These are phyloP conservation scores for Oceanites oceanicus DNA, from an alignment of 2,113 vertebrate genomes.

Conservation along the genomic window DNA sequence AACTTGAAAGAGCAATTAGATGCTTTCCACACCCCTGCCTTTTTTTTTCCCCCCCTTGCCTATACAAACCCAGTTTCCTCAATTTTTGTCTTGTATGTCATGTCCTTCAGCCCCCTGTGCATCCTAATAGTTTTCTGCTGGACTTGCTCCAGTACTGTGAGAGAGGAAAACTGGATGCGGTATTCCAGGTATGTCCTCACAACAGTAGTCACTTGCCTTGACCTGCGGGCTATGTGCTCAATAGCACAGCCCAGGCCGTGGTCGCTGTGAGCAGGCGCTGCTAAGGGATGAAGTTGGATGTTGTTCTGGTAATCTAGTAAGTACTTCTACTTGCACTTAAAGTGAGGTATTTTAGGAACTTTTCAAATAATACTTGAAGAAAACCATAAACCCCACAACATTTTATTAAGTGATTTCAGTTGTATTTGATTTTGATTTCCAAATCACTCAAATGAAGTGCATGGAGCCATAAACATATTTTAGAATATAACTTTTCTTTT, in stretches of 20 bases:
- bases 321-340: neutral
- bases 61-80: neutral
- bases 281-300: neutral
- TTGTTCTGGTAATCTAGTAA: neutral
- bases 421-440: neutral
- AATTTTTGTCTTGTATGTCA: neutral
- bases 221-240: rapidly evolving
- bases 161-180: neutral
- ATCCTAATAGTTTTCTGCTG: neutral
- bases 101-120: neutral
- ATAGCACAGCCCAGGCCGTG: neutral
- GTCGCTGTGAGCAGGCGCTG: rapidly evolving
- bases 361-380: neutral
- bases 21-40: neutral
- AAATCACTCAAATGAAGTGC: neutral
- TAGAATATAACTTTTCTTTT: neutral
- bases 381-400: neutral
- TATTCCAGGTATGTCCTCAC: neutral
- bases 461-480: neutral
- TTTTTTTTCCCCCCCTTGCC: neutral
- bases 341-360: neutral
- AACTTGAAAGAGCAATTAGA: neutral
- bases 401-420: neutral
- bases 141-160: neutral
- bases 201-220: neutral